Evolutionary conservation across 2,888 invertebrate species (phyloP).

Genomic region (Hirtodrosophila duncani): DNA sequence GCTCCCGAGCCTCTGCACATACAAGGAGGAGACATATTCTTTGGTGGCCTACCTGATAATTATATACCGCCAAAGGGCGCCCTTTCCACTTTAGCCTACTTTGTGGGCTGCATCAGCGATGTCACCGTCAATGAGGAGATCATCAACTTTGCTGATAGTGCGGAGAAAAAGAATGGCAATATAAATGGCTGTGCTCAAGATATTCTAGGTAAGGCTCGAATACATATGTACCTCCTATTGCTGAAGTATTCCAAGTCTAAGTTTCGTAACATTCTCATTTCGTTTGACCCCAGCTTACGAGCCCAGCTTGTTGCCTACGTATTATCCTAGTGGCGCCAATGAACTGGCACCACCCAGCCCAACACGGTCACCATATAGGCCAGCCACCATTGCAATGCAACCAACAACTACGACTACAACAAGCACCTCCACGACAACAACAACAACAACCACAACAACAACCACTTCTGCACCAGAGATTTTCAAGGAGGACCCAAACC

Average conservation of each 20-base stretch:
- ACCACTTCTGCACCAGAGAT: slow-evolving; percentile 30
- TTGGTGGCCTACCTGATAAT: slow-evolving; percentile 89
- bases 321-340: slow-evolving; percentile 69
- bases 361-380: slow-evolving; percentile 23
- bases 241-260: too few species aligned
- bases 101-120: slow-evolving; percentile 95
- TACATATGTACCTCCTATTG: too few species aligned
- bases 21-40: slow-evolving; percentile 85
- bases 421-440: slow-evolving; percentile 65
- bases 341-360: slow-evolving; percentile 41
- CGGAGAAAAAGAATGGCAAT: slow-evolving; percentile 81
- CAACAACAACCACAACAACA: slow-evolving; percentile 46
- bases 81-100: slow-evolving; percentile 82
- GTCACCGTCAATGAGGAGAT: slow-evolving; percentile 91
- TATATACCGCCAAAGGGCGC: slow-evolving; percentile 80
- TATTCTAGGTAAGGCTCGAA: slow-evolving; percentile 69
- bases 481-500: slow-evolving; percentile 17
- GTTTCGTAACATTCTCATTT: too few species aligned
- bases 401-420: slow-evolving; percentile 51
- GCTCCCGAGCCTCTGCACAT: slow-evolving; percentile 82
- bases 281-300: slow-evolving; percentile 68
- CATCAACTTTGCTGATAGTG: slow-evolving; percentile 86
- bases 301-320: slow-evolving; percentile 52
- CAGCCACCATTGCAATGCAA: slow-evolving; percentile 19
- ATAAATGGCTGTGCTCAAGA: slow-evolving; percentile 81